These are phyloP conservation scores for Drosophila siamana DNA, from an alignment of 2,888 invertebrate species.

Conservation along the genomic window DNA sequence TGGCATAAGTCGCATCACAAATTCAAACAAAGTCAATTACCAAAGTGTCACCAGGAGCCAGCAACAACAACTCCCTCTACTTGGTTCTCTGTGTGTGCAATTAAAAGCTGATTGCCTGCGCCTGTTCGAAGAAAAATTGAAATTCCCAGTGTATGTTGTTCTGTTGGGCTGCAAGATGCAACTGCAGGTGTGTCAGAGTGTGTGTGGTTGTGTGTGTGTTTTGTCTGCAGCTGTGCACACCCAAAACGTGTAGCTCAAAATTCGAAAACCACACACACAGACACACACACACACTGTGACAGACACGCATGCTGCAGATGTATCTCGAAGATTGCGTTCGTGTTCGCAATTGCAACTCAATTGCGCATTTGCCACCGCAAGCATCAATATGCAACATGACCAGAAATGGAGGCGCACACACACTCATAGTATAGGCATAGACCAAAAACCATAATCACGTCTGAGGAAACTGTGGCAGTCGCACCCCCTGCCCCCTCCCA, in stretches of 20 bases:
- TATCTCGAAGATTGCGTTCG: conserved; percentile 74
- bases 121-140: conserved; percentile 67
- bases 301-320: conserved; percentile 24
- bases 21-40: conserved; percentile 67
- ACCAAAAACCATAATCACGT: conserved; percentile 70
- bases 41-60: conserved; percentile 59
- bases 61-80: conserved; percentile 40
- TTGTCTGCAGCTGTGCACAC: conserved; percentile 65
- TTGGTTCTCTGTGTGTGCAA: conserved; percentile 58
- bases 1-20: conserved; percentile 24
- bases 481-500: conserved; percentile 1
- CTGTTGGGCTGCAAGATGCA: conserved; percentile 62
- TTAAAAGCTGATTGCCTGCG: conserved; percentile 84
- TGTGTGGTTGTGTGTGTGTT: conserved; percentile 4
- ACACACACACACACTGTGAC: conserved; percentile 19
- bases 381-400: conserved; percentile 69
- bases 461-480: conserved; percentile 51
- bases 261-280: conserved; percentile 61
- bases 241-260: conserved; percentile 78
- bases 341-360: conserved; percentile 79
- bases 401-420: conserved; percentile 32
- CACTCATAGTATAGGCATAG: conserved; percentile 52
- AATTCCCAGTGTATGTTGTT: conserved; percentile 41
- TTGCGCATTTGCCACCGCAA: conserved; percentile 81
- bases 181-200: conserved; percentile 28